A percentile compares a stretch with the other conserved stretches of the same genome.
phyloP scores from a whole-genome alignment of 2,797 vertebrate species.

The Myotis findleyi region DNA sequence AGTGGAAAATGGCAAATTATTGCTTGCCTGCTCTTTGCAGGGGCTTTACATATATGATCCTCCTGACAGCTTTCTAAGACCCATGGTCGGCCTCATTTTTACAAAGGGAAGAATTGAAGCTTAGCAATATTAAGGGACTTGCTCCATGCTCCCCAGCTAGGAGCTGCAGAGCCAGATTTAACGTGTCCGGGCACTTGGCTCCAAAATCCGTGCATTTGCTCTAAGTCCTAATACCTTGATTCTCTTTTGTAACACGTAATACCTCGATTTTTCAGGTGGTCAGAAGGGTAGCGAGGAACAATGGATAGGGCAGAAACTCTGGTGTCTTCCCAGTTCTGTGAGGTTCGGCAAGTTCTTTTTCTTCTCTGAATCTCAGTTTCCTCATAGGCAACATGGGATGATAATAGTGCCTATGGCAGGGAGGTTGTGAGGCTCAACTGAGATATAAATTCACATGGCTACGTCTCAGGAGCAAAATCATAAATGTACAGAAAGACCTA shows the following conservation, averaged over 20 bases:
- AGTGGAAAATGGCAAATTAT: conserved; percentile 33
- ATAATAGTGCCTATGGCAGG: neutral
- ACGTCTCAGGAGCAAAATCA: neutral
- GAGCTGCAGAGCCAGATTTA: neutral
- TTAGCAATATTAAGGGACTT: neutral
- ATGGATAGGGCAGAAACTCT: neutral
- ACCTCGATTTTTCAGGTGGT: neutral
- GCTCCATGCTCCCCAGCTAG: neutral
- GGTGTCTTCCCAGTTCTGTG: neutral
- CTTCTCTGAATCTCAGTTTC: conserved; percentile 40
- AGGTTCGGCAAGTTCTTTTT: neutral
- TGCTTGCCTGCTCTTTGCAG: neutral
- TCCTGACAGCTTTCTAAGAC: neutral
- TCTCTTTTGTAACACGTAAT: neutral
- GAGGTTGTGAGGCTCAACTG: neutral
- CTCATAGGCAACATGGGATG: neutral
- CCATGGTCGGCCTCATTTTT: conserved; percentile 25
- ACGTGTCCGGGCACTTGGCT: neutral
- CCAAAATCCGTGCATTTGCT: neutral
- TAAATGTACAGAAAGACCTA: neutral
- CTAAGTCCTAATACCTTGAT: neutral
- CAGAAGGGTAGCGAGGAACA: neutral
- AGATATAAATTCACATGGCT: neutral
- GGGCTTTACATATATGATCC: neutral
- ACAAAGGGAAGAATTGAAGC: neutral